Conservation (phyloP, 2,888 invertebrate species). For the Sesia bembeciformis region DNA sequence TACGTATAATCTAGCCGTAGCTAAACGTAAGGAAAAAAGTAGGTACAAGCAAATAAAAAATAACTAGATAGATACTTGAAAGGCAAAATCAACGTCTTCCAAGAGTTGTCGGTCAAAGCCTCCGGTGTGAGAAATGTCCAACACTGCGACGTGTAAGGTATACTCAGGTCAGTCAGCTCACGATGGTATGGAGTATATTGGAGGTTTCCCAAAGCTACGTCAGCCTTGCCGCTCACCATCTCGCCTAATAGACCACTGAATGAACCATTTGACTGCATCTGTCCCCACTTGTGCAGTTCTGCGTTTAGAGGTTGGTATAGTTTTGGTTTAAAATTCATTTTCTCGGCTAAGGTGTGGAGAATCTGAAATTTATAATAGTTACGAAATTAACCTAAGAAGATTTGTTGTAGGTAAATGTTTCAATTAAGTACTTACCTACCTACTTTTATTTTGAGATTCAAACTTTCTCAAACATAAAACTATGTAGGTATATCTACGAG, state of each 20-base stretch:
- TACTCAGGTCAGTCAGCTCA: conserved; percentile 81
- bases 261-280: conserved; percentile 75
- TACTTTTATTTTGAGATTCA: not conserved
- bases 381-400: too few relatives aligned
- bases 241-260: conserved; percentile 84
- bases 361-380: conserved; percentile 64
- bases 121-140: conserved; percentile 89
- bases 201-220: conserved; percentile 84
- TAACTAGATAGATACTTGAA: conserved; percentile 73
- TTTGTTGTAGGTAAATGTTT: too few relatives aligned
- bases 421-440: not conserved
- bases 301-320: conserved; percentile 79
- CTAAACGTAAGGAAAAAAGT: not conserved
- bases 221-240: conserved; percentile 79
- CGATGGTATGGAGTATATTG: conserved; percentile 82
- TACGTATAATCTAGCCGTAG: too few relatives aligned
- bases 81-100: conserved; percentile 87
- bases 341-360: conserved; percentile 76
- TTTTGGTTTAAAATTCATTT: conserved; percentile 81
- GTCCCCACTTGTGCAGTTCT: conserved; percentile 80
- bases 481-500: not conserved
- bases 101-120: conserved; percentile 85
- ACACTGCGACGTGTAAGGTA: conserved; percentile 87
- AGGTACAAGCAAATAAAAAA: not conserved
- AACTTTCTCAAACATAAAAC: not conserved